Conservation (phyloP, 2,888 invertebrate genomes). For the Melieria picta region DNA sequence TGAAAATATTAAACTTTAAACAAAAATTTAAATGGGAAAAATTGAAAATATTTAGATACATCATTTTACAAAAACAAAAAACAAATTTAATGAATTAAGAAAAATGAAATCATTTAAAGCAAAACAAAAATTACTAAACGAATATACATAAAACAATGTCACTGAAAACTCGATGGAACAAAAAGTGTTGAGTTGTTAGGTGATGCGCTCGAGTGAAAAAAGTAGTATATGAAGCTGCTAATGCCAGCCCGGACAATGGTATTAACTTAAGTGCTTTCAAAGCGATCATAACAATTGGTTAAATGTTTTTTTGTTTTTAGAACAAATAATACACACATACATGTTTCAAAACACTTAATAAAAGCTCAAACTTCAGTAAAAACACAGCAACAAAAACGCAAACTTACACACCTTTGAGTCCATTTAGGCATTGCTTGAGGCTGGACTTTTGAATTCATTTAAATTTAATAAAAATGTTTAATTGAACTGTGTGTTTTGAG, state of each 20-base stretch:
- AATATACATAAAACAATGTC: conserved; percentile 38
- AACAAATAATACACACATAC: conserved; percentile 35
- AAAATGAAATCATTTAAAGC: conserved; percentile 20
- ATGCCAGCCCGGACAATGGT: conserved; percentile 32
- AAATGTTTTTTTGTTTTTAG: conserved; percentile 48
- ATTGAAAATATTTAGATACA: conserved; percentile 40
- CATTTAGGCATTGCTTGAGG: too few relatives aligned
- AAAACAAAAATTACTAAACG: conserved; percentile 12
- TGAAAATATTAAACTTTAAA: conserved; percentile 47
- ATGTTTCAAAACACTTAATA: conserved; percentile 3
- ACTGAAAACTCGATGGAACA: background rate
- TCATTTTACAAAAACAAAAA: conserved; percentile 44
- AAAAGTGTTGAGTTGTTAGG: conserved; percentile 3
- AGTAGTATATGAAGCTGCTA: background rate
- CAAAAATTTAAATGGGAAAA: conserved; percentile 25
- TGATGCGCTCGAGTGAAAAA: conserved; percentile 29
- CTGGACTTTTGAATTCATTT: too few relatives aligned
- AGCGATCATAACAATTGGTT: conserved; percentile 11
- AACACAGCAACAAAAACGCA: conserved; percentile 2
- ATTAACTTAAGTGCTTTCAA: conserved; percentile 57
- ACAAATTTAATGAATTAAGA: conserved; percentile 15
- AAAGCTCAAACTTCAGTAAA: background rate
- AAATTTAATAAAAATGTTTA: too few relatives aligned
- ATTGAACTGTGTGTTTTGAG: too few relatives aligned
- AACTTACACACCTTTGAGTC: background rate